phyloP scores from a whole-genome alignment of 1,140 invertebrate species.

The Oryctes rhinoceros region DNA sequence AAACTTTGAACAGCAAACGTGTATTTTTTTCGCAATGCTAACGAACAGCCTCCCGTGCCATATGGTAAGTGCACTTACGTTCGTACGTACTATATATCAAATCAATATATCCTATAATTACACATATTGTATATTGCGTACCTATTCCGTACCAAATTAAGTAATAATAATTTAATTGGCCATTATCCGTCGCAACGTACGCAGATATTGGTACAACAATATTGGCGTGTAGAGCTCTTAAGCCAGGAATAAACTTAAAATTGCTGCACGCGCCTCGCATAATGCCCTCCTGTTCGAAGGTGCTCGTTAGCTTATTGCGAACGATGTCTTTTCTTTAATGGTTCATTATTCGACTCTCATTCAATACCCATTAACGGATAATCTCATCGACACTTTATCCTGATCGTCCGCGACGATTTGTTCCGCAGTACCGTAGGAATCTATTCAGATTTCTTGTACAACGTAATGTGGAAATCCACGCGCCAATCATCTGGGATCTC shows the following conservation, averaged over 20 bases:
- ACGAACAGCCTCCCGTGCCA: neutral
- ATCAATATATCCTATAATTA: constrained; percentile 11
- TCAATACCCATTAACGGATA: neutral
- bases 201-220: neutral
- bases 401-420: neutral
- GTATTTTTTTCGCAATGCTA: neutral
- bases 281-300: neutral
- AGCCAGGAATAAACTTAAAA: neutral
- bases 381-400: constrained; percentile 4
- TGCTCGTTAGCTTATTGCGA: neutral
- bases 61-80: neutral
- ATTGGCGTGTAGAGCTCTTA: neutral
- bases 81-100: neutral
- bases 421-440: neutral
- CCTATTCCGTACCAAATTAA: neutral
- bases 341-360: neutral
- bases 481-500: neutral
- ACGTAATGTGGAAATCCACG: neutral
- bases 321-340: constrained; percentile 7
- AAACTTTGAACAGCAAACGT: neutral
- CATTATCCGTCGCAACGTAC: neutral
- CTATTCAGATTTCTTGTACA: neutral
- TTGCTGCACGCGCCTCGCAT: neutral
- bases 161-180: constrained; percentile 18
- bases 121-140: constrained; percentile 8